Conservation (phyloP, 2,113 vertebrate genomes). For the Candoia aspera region DNA sequence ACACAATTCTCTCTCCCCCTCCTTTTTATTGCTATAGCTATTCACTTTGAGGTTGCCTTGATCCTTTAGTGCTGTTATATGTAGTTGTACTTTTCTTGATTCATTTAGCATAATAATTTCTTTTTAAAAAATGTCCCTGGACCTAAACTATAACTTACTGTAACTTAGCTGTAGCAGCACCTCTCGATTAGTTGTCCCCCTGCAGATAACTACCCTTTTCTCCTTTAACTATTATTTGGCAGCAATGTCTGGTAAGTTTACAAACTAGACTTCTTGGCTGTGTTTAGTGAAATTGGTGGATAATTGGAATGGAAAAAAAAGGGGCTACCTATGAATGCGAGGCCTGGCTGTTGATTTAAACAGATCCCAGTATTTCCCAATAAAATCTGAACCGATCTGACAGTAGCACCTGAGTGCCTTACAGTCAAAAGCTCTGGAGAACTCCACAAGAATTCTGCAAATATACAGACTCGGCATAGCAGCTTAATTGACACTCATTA, state of each 20-base stretch:
- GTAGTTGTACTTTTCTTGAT: not conserved
- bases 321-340: not conserved
- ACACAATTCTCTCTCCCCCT: not conserved
- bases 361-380: not conserved
- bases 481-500: not conserved
- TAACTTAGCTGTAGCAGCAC: not conserved
- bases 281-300: not conserved
- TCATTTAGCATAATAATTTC: not conserved
- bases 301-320: not conserved
- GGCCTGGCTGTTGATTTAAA: not conserved
- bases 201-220: not conserved
- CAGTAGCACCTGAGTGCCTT: not conserved
- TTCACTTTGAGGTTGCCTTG: not conserved
- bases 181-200: not conserved
- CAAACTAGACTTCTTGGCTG: not conserved
- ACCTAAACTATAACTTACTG: not conserved
- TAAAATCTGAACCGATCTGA: not conserved
- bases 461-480: not conserved
- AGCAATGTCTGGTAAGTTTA: not conserved
- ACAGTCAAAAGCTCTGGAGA: not conserved
- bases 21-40: not conserved
- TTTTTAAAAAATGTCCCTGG: not conserved
- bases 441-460: not conserved
- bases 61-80: not conserved
- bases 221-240: not conserved